A percentile compares a stretch with the other conserved stretches of the same genome.
phyloP scores from a whole-genome alignment of 2,113 vertebrate species.

The Muntiacus reevesi region DNA sequence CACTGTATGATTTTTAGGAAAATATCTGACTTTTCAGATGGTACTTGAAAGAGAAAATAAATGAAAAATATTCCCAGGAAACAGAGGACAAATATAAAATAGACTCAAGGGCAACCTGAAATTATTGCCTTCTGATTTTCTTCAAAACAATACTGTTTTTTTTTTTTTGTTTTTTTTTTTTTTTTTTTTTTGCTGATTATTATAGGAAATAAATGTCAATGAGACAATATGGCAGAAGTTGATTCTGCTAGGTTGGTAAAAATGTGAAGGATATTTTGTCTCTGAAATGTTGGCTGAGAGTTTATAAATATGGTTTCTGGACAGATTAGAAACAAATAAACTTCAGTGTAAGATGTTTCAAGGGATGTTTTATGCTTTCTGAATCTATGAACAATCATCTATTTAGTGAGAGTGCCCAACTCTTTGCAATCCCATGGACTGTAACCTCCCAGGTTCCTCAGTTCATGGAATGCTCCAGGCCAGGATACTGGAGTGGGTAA shows the following conservation, averaged over 20 bases:
- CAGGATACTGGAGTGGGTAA: not conserved
- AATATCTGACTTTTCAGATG: constrained; percentile 40
- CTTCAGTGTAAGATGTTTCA: constrained; percentile 25
- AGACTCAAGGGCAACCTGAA: constrained; percentile 62
- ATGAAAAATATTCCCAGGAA: not conserved
- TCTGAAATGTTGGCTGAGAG: constrained; percentile 48
- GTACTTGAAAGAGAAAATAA: constrained; percentile 49
- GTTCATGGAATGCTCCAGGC: not conserved
- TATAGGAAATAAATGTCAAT: constrained; percentile 68
- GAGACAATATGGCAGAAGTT: constrained; percentile 63
- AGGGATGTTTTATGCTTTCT: constrained; percentile 66
- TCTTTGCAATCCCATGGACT: not conserved
- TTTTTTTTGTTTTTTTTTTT: constrained; percentile 31
- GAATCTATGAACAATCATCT: constrained; percentile 53
- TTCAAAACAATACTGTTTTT: constrained; percentile 43
- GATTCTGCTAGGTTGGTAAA: constrained; percentile 59
- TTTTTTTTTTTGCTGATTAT: constrained; percentile 72
- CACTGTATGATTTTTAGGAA: not conserved
- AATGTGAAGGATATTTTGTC: constrained; percentile 61
- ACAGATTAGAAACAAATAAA: constrained; percentile 67
- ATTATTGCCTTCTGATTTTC: constrained; percentile 64
- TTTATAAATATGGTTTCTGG: constrained; percentile 56
- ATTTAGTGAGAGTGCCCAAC: constrained; percentile 3
- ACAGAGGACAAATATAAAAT: constrained; percentile 32
- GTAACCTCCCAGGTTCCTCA: not conserved